phyloP scores from a whole-genome alignment of 2,113 vertebrate genomes.

The Meriones unguiculatus region DNA sequence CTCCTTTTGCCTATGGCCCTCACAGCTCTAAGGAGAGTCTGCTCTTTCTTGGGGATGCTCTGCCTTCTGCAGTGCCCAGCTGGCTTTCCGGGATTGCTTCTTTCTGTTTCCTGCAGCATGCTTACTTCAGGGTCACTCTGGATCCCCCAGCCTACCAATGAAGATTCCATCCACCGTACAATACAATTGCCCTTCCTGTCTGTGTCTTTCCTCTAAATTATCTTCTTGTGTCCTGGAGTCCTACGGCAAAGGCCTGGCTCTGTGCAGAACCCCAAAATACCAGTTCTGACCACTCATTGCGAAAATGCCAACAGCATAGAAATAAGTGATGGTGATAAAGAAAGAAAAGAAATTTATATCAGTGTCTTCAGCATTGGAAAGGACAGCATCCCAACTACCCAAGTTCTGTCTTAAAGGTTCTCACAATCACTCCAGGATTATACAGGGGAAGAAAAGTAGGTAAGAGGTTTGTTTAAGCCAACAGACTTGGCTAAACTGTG shows the following conservation, averaged over 20 bases:
- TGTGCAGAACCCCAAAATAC: background rate
- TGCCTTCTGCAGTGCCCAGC: background rate
- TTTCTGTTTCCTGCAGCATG: background rate
- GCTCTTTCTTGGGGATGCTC: background rate
- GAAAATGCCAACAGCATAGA: background rate
- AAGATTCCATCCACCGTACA: background rate
- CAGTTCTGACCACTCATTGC: background rate
- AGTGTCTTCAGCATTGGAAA: background rate
- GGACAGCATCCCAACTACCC: background rate
- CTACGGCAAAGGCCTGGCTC: background rate
- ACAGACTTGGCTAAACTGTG: background rate
- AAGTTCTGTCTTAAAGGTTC: background rate
- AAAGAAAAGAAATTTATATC: background rate
- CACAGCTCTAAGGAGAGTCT: background rate
- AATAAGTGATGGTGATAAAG: background rate
- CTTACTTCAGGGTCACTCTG: background rate
- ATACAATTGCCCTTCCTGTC: background rate
- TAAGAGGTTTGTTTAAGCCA: background rate
- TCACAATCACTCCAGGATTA: background rate
- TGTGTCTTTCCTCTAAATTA: background rate
- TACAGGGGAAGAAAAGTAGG: background rate
- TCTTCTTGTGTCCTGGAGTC: background rate
- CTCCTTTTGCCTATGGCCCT: background rate
- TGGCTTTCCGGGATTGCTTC: background rate
- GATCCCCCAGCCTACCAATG: background rate